Evolutionary conservation across 2,888 invertebrate genomes (phyloP).

Genomic region (Lithophane leautieri): DNA sequence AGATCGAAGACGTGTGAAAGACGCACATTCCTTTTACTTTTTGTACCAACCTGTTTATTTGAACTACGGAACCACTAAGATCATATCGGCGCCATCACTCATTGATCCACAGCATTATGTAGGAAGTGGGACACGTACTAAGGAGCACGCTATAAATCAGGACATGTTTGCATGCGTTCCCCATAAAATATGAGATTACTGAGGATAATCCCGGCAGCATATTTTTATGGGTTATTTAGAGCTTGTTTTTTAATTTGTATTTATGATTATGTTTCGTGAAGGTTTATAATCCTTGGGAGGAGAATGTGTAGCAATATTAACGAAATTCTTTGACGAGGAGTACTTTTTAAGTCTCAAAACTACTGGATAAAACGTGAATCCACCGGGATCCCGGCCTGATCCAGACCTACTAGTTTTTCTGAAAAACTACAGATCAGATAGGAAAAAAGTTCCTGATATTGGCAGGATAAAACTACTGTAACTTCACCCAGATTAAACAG

Average conservation of each 20-base stretch:
- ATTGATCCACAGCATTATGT: conserved; percentile 65
- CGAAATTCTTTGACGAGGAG: background rate
- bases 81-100: conserved; percentile 66
- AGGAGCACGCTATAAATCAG: conserved; percentile 74
- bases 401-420: background rate
- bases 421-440: background rate
- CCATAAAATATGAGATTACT: conserved; percentile 71
- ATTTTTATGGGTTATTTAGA: conserved; percentile 57
- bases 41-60: conserved; percentile 1
- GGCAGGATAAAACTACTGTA: too few relatives aligned
- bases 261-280: conserved; percentile 50
- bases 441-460: background rate
- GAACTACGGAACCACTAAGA: conserved; percentile 17
- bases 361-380: background rate
- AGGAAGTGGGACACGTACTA: conserved; percentile 51
- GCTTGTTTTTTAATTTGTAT: conserved; percentile 49
- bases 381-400: too few relatives aligned
- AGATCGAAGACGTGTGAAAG: background rate
- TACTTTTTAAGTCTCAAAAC: background rate
- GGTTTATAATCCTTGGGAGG: conserved; percentile 22
- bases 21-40: too few relatives aligned
- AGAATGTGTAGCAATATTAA: conserved; percentile 7
- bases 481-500: too few relatives aligned
- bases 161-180: conserved; percentile 67
- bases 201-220: conserved; percentile 60